These are phyloP conservation scores for Burhinus bistriatus DNA, from an alignment of 2,113 vertebrate species.

Conservation along the genomic window DNA sequence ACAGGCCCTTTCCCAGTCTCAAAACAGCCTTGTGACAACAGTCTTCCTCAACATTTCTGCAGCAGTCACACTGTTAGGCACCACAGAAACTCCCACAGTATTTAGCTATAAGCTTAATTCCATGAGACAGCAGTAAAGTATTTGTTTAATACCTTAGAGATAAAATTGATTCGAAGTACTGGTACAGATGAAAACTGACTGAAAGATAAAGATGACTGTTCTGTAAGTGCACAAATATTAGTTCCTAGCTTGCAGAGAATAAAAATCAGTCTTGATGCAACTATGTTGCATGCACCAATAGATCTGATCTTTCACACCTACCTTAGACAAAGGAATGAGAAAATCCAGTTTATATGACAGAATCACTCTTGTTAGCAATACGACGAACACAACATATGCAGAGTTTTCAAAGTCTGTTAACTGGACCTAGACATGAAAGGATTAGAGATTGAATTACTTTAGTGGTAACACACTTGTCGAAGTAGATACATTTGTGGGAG, in stretches of 20 bases:
- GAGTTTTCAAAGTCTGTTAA: slow-evolving; percentile 98
- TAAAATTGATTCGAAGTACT: not conserved
- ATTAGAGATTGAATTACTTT: not conserved
- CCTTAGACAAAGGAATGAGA: slow-evolving; percentile 96
- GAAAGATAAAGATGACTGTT: not conserved
- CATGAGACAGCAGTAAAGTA: not conserved
- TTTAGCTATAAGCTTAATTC: not conserved
- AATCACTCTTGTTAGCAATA: slow-evolving; percentile 95
- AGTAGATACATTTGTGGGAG: not conserved
- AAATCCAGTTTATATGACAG: slow-evolving; percentile 97
- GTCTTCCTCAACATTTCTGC: not conserved
- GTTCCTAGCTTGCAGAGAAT: not conserved
- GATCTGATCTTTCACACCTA: slow-evolving; percentile 40
- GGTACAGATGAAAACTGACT: not conserved
- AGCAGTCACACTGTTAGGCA: not conserved
- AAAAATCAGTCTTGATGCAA: not conserved
- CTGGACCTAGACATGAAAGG: slow-evolving; percentile 82
- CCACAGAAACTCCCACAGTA: not conserved
- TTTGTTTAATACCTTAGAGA: not conserved
- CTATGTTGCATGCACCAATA: not conserved
- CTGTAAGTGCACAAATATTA: not conserved
- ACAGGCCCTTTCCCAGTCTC: not conserved
- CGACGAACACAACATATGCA: slow-evolving; percentile 95
- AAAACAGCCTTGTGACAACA: not conserved
- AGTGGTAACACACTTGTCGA: not conserved